Percentiles rank a stretch among this genome's conserved stretches.
phyloP scores from a whole-genome alignment of 2,888 invertebrate species.

The Tanytarsus gracilentus region DNA sequence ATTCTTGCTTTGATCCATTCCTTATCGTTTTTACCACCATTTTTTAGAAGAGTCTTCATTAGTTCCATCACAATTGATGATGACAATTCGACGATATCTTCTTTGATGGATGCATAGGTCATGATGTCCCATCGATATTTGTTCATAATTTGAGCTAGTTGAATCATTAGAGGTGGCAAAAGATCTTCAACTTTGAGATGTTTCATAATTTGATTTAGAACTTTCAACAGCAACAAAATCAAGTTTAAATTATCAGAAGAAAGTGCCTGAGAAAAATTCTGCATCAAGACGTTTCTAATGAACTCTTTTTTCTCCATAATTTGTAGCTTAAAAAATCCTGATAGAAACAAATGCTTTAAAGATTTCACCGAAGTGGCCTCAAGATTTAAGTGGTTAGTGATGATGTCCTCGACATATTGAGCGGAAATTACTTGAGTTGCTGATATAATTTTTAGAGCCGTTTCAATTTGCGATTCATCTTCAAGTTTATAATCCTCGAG shows the following conservation, averaged over 20 bases:
- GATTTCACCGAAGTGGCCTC: neutral
- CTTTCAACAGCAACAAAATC: conserved; percentile 32
- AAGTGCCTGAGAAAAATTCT: conserved; percentile 34
- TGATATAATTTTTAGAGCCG: neutral
- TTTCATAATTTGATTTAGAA: conserved; percentile 34
- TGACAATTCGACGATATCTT: conserved; percentile 35
- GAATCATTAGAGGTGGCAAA: conserved; percentile 36
- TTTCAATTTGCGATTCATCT: conserved; percentile 8
- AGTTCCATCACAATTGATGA: conserved; percentile 35
- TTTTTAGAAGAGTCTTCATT: conserved; percentile 35
- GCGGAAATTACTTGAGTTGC: neutral
- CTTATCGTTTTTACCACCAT: conserved; percentile 36
- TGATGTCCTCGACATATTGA: conserved; percentile 4
- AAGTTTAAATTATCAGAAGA: conserved; percentile 31
- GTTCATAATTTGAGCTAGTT: conserved; percentile 37
- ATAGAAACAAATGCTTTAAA: conserved; percentile 19
- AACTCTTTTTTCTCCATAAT: conserved; percentile 34
- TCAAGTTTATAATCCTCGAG: neutral
- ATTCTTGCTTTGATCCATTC: conserved; percentile 36
- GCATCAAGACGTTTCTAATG: conserved; percentile 35
- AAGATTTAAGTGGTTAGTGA: neutral
- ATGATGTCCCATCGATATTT: conserved; percentile 37
- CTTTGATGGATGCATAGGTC: conserved; percentile 35
- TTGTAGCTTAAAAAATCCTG: conserved; percentile 27
- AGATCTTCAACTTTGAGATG: conserved; percentile 34